Conservation (phyloP, 2,797 vertebrate species). For the Neosalanx taihuensis region DNA sequence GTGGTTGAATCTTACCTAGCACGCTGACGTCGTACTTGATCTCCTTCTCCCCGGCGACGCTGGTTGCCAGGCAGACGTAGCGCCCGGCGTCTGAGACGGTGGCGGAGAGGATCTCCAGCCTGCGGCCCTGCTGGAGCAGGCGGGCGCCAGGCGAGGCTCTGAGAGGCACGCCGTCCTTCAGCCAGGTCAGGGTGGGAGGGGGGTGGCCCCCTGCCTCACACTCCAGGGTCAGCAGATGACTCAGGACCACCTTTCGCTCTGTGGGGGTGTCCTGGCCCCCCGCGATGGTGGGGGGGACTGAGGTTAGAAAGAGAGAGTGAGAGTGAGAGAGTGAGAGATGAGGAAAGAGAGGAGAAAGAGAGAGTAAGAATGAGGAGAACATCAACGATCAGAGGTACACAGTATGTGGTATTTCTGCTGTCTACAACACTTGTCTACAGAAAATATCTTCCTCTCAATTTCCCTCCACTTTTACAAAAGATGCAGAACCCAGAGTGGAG, state of each 20-base stretch:
- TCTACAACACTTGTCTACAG: too few relatives aligned
- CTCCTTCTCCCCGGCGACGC: constrained; percentile 90
- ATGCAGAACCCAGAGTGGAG: too few relatives aligned
- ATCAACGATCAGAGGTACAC: too few relatives aligned
- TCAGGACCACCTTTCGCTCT: constrained; percentile 80
- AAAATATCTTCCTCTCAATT: too few relatives aligned
- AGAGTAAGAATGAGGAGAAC: too few relatives aligned
- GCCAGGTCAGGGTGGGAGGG: constrained; percentile 87
- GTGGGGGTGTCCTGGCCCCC: constrained; percentile 68
- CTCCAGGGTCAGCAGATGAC: constrained; percentile 77
- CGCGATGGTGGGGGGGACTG: constrained; percentile 89
- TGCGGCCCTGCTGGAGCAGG: constrained; percentile 81
- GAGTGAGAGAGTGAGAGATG: neutral
- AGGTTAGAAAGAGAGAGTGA: too few relatives aligned
- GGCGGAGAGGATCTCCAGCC: constrained; percentile 77
- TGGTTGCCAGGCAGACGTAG: constrained; percentile 91
- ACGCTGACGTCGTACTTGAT: constrained; percentile 88
- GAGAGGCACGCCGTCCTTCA: constrained; percentile 88
- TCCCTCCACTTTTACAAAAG: too few relatives aligned
- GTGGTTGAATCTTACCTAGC: constrained; percentile 75
- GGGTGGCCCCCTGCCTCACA: constrained; percentile 91
- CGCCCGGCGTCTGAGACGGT: constrained; percentile 76
- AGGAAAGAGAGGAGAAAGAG: neutral
- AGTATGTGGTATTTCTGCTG: too few relatives aligned
- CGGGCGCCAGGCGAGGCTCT: constrained; percentile 70